Conservation (phyloP, 2,113 vertebrate genomes). For the Gasterosteus aculeatus region DNA sequence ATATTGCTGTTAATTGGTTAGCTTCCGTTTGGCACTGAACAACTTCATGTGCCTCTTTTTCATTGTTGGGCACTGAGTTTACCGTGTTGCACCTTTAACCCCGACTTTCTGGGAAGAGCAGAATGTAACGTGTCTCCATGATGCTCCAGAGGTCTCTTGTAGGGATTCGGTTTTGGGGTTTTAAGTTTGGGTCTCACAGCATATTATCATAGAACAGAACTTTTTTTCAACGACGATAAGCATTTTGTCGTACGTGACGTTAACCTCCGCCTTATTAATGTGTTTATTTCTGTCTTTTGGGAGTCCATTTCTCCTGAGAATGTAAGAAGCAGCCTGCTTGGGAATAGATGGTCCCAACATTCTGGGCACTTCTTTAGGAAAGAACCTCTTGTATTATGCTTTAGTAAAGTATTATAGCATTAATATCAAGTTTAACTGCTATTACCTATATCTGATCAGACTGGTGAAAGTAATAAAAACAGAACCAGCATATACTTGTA, state of each 20-base stretch:
- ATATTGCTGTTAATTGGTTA: conserved; percentile 22
- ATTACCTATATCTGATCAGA: conserved; percentile 15
- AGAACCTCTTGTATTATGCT: conserved; percentile 8
- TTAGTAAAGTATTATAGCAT: conserved; percentile 8
- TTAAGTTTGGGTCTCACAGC: conserved; percentile 16
- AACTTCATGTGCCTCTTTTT: conserved; percentile 21
- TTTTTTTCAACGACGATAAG: not conserved
- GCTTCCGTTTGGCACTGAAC: conserved; percentile 31
- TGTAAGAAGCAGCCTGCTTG: conserved; percentile 39
- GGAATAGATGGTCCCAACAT: conserved; percentile 18
- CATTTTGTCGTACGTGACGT: conserved; percentile 29
- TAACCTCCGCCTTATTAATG: conserved; percentile 51
- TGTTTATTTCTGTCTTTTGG: conserved; percentile 42
- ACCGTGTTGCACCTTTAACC: conserved; percentile 38
- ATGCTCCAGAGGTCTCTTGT: conserved; percentile 14
- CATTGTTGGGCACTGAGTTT: conserved; percentile 36
- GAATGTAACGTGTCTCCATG: conserved; percentile 1
- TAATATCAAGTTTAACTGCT: conserved; percentile 9
- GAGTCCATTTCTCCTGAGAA: conserved; percentile 43
- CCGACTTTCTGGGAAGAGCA: not conserved
- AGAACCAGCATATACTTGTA: conserved; percentile 1
- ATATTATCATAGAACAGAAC: conserved; percentile 17
- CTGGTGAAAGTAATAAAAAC: conserved; percentile 12
- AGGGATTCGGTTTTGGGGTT: conserved; percentile 10
- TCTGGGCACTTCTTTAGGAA: conserved; percentile 21